Base-by-base conservation (phyloP, 2,113 vertebrate genomes). In the Bubo bubo region DNA sequence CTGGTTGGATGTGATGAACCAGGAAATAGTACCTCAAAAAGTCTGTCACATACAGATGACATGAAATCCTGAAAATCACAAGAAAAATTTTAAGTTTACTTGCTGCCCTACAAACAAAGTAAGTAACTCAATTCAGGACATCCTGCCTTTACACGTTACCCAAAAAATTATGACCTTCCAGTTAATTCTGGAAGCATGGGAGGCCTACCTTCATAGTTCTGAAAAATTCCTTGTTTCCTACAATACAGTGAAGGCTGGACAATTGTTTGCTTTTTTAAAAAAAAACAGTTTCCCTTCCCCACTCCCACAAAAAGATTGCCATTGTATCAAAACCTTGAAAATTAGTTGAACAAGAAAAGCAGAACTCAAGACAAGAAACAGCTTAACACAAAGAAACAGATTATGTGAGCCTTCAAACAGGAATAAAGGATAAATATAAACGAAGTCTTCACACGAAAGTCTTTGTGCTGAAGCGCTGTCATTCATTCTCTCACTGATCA, bases 1-100 rank as follows among this genome's bases (percentile, higher is more conserved):
- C 98, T 99, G 73, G 98, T 99, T 70, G 99, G 98, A 92, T 99
- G 99, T 9, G 99, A 99, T 35, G 99, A 99, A 70, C 99, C 99
- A 12, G 99, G 98, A 96, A 99, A 98, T 49, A 99, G 88, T 15
- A 98, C 98, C 74, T 98, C 98, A 92, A 99, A 99, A 75, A 99
- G 99, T 70, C 79, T 98, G 94, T 95, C 97, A 95, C 98, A 99
- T 66, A 99, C 47, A 96, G 99, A 99, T 56, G 95, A 95, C 96
- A 99, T 97, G 90, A 99, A 99, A 95, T 98, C 98, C 99, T 99
- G 73, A 63, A 88, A 96, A 56, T 76, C 6, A 53, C 32, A 80
- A 74, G 13, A 88, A 68, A 83, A 50, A 70, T 3, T 10, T 76
- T 59, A 83, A 63, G 2, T 45, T 74, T 67, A 39, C 6, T 50